Percentiles rank a stretch among this genome's conserved stretches.
phyloP scores from a whole-genome alignment of 2,888 invertebrate genomes.

The Agriopis aurantiaria region DNA sequence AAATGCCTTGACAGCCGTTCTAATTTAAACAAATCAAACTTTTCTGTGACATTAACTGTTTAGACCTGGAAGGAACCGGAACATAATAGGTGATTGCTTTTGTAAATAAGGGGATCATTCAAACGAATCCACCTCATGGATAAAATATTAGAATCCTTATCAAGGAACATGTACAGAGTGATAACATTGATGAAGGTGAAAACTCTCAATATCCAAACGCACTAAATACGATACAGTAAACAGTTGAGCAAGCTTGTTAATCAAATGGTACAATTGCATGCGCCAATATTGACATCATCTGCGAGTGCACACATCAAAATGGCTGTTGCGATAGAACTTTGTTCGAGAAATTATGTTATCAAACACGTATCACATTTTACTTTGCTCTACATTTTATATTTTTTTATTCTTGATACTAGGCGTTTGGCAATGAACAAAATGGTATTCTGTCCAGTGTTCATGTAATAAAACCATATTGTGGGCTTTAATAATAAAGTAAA shows the following conservation, averaged over 20 bases:
- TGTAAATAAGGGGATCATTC: neutral
- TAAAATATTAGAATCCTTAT: constrained; percentile 11
- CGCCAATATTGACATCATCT: constrained; percentile 29
- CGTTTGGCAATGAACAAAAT: too few species aligned
- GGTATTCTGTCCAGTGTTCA: too few species aligned
- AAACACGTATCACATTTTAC: neutral
- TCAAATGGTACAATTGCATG: constrained; percentile 9
- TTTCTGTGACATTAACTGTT: too few species aligned
- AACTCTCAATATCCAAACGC: constrained; percentile 12
- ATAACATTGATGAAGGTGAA: constrained; percentile 32
- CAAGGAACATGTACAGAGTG: constrained; percentile 15
- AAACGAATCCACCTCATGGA: neutral
- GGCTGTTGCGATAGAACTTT: constrained; percentile 6
- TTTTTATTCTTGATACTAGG: too few species aligned
- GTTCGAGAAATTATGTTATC: neutral
- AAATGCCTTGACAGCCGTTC: too few species aligned
- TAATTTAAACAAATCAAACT: too few species aligned
- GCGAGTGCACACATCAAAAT: neutral
- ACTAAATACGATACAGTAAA: neutral
- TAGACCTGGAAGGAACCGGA: too few species aligned
- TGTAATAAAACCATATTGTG: too few species aligned
- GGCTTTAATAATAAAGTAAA: too few species aligned
- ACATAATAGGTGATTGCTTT: too few species aligned
- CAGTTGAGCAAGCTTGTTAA: constrained; percentile 13
- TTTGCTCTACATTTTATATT: too few species aligned